phyloP scores from a whole-genome alignment of 2,113 vertebrate species.

The Oxyura jamaicensis region DNA sequence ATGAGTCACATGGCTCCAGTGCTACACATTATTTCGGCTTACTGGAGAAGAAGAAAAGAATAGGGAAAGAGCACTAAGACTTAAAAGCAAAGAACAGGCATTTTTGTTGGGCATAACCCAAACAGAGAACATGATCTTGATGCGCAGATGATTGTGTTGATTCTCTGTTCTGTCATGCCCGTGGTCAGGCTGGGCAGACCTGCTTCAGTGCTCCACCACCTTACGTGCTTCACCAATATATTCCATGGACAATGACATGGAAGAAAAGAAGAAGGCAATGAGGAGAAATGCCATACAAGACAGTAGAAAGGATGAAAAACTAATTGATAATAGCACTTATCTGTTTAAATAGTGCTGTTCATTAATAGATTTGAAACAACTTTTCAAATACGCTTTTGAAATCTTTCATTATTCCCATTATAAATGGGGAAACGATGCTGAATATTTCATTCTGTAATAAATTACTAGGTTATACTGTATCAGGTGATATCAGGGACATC shows the following conservation, averaged over 20 bases:
- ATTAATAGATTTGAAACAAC: background rate
- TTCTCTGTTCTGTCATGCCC: background rate
- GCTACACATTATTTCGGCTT: conserved; percentile 37
- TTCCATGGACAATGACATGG: background rate
- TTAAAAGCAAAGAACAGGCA: background rate
- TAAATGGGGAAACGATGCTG: background rate
- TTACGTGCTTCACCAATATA: background rate
- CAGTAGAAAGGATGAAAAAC: background rate
- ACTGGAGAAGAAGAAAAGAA: conserved; percentile 20
- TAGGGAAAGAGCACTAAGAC: background rate
- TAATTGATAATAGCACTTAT: background rate
- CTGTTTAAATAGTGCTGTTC: background rate
- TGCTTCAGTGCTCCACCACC: background rate
- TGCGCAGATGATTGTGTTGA: background rate
- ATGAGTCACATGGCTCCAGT: background rate
- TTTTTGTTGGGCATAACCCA: background rate
- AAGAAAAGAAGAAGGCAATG: background rate
- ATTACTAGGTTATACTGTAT: background rate
- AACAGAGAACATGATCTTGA: background rate
- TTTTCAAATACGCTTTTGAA: background rate
- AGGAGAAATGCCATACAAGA: background rate
- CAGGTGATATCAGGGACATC: background rate
- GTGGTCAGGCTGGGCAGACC: background rate
- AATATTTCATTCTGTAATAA: background rate
- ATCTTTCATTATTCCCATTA: background rate